Evolutionary conservation across 1,140 invertebrate species (phyloP), one percentile per base, ranked within the genome.

Genomic region (Drosophila navojoa): DNA sequence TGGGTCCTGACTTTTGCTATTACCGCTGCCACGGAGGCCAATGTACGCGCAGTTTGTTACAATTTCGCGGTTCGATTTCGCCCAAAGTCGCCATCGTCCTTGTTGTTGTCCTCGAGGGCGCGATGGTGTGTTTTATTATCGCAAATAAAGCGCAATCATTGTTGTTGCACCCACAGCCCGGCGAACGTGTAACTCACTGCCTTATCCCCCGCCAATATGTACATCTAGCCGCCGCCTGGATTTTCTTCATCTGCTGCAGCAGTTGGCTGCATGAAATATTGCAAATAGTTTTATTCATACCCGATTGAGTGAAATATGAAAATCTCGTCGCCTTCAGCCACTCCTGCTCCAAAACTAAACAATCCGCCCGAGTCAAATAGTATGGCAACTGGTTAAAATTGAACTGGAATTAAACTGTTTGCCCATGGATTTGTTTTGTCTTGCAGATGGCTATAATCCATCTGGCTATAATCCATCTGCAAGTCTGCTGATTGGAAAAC

Each of bases 81-180:
- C 66, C 55, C 50, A 71, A 63, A 64, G 67, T 63, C 67, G 50
- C 64, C 64, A 15, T 13, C 52, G 64, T 60, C 49, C 55, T 52
- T 49, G 63, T 70, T 44, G 57, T 54, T 81, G 67, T 80, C 77
- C 70, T 81, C 76, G 60, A 52, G 66, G 47, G 67, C 63, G 85
- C 79, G 74, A 89, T 89, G 87, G 82, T 81, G 79, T 90, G 87
- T 90, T 90, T 90, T 90, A 90, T 90, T 91, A 90, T 90, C 78
- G 76, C 87, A 90, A 90, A 90, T 90, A 90, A 90, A 90, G 87
- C 87, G 87, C 89, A 90, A 90, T 90, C 89, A 90, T 90, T 90
- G 82, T 78, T 87, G 82, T 89, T 85, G 82, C 84, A 86, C 68
- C 78, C 77, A 77, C 81, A 71, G 69, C 44, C 63, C 25, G 49